Percentiles rank a stretch among this genome's conserved stretches.
Conservation (phyloP, 2,797 vertebrate species). For the Paedocypris micromegethes region DNA sequence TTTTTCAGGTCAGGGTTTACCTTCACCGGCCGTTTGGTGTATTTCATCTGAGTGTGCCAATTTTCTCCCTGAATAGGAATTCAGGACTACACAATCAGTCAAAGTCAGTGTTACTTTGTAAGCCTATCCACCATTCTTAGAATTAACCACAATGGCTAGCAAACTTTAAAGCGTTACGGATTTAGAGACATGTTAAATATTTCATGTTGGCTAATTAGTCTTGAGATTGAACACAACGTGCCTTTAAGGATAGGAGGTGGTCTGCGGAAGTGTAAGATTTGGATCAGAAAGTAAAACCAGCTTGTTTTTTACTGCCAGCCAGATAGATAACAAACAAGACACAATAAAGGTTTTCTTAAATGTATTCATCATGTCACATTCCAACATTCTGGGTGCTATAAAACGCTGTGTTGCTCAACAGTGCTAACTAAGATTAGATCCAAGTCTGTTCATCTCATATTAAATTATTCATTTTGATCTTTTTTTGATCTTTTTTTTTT, state of each 20-base stretch:
- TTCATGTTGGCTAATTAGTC: slow-evolving; percentile 57
- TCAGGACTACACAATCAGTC: slow-evolving; percentile 67
- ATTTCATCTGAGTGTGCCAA: slow-evolving; percentile 60
- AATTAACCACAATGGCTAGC: slow-evolving; percentile 56
- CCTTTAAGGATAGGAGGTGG: slow-evolving; percentile 62
- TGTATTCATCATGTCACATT: too few species aligned
- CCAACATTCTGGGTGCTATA: too few species aligned
- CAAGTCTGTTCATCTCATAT: too few species aligned
- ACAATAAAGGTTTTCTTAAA: too few species aligned
- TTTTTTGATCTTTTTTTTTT: too few species aligned
- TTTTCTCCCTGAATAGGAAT: slow-evolving; percentile 70
- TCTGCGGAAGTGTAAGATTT: background rate
- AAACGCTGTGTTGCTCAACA: too few species aligned
- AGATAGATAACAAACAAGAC: too few species aligned
- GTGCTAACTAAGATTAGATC: too few species aligned
- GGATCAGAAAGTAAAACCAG: too few species aligned
- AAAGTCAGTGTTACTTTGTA: slow-evolving; percentile 62
- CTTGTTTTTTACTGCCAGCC: too few species aligned
- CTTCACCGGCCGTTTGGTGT: slow-evolving; percentile 56
- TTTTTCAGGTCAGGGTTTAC: slow-evolving; percentile 49
- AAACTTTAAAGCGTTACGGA: slow-evolving; percentile 57
- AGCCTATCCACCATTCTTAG: slow-evolving; percentile 52
- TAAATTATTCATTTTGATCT: too few species aligned
- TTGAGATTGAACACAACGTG: slow-evolving; percentile 41
- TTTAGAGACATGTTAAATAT: slow-evolving; percentile 51